Evolutionary conservation across 2,113 vertebrate species (phyloP), one percentile per base, ranked within the genome.

Genomic region (Eolophus roseicapilla): DNA sequence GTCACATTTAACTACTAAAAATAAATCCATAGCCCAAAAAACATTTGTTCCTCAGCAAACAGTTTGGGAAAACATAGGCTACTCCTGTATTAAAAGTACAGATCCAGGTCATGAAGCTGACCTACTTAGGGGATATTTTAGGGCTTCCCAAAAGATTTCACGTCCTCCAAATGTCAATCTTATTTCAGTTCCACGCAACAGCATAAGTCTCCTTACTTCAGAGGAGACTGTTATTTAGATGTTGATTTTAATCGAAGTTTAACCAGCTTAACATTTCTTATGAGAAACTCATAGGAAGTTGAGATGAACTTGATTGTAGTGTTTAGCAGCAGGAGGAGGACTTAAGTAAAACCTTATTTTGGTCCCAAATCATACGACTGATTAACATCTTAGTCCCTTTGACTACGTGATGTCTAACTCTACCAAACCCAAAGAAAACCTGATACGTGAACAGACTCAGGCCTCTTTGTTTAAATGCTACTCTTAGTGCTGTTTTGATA

Each of bases 61-160:
- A 94, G 64, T 86, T 59, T 24, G n/a, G 88, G 69, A 88, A 90
- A 87, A 85, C 93, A 82, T 86, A 94, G 94, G 85, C 73, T 82
- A 95, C 31, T 91, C 95, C 33, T 89, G 65, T 64, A 77, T 78
- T 94, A 92, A 95, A 86, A 82, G 57, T 83, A 95, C 78, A 86
- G 90, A 93, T 94, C 74, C 81, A 88, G 95, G 88, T 96, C 84
- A 96, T 52, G n/a, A 41, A 87, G 86, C 62, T 91, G 89, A 95
- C 96, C 89, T 96, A 93, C 74, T 97, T 97, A 75, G 70, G 60
- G 93, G 87, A 92, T 97, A 97, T 97, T 97, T 95, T 95, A 89
- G 92, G 70, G 63, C 81, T 91, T 97, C 95, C 97, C 96, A 81
- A 96, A 97, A 97, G 92, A 91, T 74, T 96, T 65, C 37, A 85